A percentile compares a stretch with the other conserved stretches of the same genome.
phyloP scores from a whole-genome alignment of 1,140 invertebrate genomes.

The Listronotus bonariensis region DNA sequence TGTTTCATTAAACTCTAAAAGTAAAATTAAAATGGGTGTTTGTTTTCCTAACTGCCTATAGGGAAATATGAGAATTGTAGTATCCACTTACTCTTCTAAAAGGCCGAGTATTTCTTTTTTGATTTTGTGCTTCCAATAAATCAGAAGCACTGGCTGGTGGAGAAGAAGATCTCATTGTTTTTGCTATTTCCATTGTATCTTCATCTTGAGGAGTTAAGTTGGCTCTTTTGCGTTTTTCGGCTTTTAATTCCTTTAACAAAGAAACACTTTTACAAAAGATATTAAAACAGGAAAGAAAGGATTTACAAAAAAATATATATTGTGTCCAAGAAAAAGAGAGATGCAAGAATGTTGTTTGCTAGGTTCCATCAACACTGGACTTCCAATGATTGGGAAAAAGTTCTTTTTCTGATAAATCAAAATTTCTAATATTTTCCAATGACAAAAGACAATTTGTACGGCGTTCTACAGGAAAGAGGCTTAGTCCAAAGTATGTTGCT shows the following conservation, averaged over 20 bases:
- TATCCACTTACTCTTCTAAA: slow-evolving; percentile 63
- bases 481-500: too few relatives aligned
- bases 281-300: too few relatives aligned
- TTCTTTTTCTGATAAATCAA: too few relatives aligned
- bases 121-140: slow-evolving; percentile 86
- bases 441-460: too few relatives aligned
- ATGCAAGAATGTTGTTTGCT: too few relatives aligned
- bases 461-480: too few relatives aligned
- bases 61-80: not conserved
- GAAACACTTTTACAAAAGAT: too few relatives aligned
- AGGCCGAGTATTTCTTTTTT: slow-evolving; percentile 68
- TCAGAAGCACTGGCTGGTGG: slow-evolving; percentile 92
- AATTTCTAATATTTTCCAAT: too few relatives aligned
- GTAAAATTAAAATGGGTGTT: slow-evolving; percentile 1
- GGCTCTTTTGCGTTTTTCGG: slow-evolving; percentile 66
- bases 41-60: not conserved
- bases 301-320: too few relatives aligned
- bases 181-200: slow-evolving; percentile 92
- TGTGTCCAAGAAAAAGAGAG: too few relatives aligned
- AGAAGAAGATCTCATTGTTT: slow-evolving; percentile 91
- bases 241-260: slow-evolving; percentile 39
- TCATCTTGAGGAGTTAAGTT: slow-evolving; percentile 79
- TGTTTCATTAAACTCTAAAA: slow-evolving; percentile 86
- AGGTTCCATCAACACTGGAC: too few relatives aligned
- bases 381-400: too few relatives aligned